Evolutionary conservation across 2,888 invertebrate species (phyloP).

Genomic region (Lamellibrachia satsuma): DNA sequence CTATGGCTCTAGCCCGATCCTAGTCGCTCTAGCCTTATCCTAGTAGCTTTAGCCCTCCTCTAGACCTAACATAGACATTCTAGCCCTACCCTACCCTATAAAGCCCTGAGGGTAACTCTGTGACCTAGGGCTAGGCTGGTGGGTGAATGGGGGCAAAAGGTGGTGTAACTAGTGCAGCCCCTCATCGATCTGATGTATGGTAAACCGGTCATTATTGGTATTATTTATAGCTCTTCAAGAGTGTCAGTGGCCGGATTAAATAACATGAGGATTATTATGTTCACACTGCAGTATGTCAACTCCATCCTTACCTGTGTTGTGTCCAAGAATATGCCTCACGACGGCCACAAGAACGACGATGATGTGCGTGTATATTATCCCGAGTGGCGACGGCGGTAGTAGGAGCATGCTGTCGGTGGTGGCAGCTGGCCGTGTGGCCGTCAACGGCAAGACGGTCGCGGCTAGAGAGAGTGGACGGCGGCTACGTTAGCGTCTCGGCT

Average conservation of each 20-base stretch:
- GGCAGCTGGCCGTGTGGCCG: neutral
- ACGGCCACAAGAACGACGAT: neutral
- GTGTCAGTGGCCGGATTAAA: neutral
- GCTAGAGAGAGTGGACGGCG: neutral
- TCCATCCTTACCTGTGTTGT: neutral
- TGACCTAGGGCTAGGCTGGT: neutral
- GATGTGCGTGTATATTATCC: conserved; percentile 6
- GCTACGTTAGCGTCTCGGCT: neutral
- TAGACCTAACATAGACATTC: neutral
- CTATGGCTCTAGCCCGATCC: no score
- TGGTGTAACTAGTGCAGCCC: neutral
- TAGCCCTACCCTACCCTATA: neutral
- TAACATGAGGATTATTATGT: neutral
- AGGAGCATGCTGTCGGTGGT: conserved; percentile 12
- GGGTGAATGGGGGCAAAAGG: neutral
- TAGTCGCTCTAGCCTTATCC: no score
- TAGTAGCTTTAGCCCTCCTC: no score
- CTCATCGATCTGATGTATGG: conserved; percentile 6
- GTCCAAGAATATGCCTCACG: neutral
- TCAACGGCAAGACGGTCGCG: neutral
- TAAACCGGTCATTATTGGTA: neutral
- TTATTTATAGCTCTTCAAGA: neutral
- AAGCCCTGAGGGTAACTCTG: neutral
- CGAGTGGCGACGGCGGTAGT: conserved; percentile 12
- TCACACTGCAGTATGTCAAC: neutral